Base-by-base conservation (phyloP, 2,888 invertebrate genomes). In the Noctua comes region DNA sequence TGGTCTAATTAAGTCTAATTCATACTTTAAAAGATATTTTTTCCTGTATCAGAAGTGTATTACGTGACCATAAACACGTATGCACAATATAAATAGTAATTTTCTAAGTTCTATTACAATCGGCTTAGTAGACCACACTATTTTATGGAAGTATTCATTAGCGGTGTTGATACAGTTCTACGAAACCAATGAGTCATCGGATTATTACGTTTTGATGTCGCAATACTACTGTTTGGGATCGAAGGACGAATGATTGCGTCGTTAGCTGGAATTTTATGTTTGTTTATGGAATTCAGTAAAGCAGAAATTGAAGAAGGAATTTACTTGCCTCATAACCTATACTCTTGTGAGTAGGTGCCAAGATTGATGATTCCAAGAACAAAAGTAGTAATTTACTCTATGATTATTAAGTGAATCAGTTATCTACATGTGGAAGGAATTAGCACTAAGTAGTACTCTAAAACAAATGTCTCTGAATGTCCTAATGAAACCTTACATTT, bases 131-230 rank as follows among this genome's bases (percentile, higher is more conserved):
- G 73, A 84, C 80, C 64, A 18, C 72, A 64, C 10, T 27, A 73
- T 77, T 80, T 73, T 68, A 72, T 72, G 73, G 76, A 72, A 84
- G 7, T 57, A 84, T 71, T 86, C 31, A 86, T 80, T 83, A 84
- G 76, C 24, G 31, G 74, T 74, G 79, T 79, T 86, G 74, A 75
- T 84, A 76, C 16, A 54, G 57, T 86, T 86, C 80, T 6, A 27
- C 54, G 76, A 84, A 85, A 80, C 31, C 21, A 43, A 31, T 75
- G 73, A 80, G 51, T 86, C 80, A 84, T 54, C 4, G 27, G 43
- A 68, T 68, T 86, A 71, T 77, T 75, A 68, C 69, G 74, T 73
- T n/a, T 54, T 62, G 18, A 57, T 84, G 74, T 73, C 68, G 71
- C 68, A 83, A 73, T 54, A 65, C 13, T 21, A 10, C 36, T 73